Conservation (phyloP, 2,888 invertebrate species). For the Conomelus anceps region DNA sequence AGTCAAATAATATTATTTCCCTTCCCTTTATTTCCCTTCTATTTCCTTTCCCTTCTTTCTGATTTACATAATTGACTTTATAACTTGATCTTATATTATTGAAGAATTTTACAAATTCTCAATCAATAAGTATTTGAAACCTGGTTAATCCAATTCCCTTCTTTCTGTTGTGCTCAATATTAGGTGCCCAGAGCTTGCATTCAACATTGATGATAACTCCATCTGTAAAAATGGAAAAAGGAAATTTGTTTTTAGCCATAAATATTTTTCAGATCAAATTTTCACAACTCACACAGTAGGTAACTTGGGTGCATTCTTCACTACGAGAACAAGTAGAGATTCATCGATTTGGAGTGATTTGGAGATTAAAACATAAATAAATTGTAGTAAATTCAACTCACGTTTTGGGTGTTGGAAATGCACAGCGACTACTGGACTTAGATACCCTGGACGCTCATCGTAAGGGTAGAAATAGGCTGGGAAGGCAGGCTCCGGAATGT, state of each 20-base stretch:
- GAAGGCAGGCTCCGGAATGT: slow-evolving; percentile 70
- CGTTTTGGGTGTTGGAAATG: slow-evolving; percentile 73
- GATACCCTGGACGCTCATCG: slow-evolving; percentile 75
- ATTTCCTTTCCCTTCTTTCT: too few species aligned
- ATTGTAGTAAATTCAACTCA: slow-evolving; percentile 48
- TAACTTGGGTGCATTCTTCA: too few species aligned
- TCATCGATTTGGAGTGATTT: too few species aligned
- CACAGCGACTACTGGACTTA: slow-evolving; percentile 83
- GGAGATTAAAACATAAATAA: neutral
- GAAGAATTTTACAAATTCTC: neutral
- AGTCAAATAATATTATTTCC: too few species aligned
- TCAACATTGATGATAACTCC: slow-evolving; percentile 44
- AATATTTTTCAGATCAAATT: neutral
- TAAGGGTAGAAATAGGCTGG: slow-evolving; percentile 86
- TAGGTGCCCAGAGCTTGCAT: slow-evolving; percentile 45
- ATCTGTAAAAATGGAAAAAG: slow-evolving; percentile 35
- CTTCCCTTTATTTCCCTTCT: too few species aligned
- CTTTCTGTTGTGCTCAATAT: slow-evolving; percentile 44
- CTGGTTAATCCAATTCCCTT: slow-evolving; percentile 46
- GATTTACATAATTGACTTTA: too few species aligned
- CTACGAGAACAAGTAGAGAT: too few species aligned
- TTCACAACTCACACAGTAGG: too few species aligned
- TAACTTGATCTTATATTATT: neutral
- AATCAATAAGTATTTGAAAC: slow-evolving; percentile 47
- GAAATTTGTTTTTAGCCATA: neutral